Evolutionary conservation across 2,797 vertebrate species (phyloP), one percentile per base, ranked within the genome.

Genomic region (Alectoris magna): DNA sequence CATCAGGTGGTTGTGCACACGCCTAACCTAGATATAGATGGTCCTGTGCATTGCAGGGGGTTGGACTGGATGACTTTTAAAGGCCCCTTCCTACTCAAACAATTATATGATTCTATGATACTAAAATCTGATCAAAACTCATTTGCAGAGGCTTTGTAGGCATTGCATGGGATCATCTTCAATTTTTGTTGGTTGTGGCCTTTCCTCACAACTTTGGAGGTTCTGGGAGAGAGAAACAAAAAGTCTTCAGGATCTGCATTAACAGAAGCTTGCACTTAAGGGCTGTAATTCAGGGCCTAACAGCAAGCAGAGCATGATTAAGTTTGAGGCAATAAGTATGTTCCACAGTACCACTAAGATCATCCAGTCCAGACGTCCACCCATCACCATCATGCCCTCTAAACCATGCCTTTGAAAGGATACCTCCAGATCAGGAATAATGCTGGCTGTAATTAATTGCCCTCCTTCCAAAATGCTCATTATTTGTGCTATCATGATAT

Each of bases 381-480:
- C 48, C 48, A 24, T 49, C 23, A 49, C 48, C 48, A 24, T 49
- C 48, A 24, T 49, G 48, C 48, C 48, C 48, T 13, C 48, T 77
- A 87, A 96, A 90, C 75, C 71, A 66, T 88, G 84, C 24, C 82
- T 78, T 95, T 93, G 87, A 87, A 92, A 92, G 55, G 66, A 71
- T 68, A 15, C 27, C 87, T 89, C 39, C 62, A 83, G 58, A 71
- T 56, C 56, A 72, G 72, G 67, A 94, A 69, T 76, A 62, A 87
- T 68, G 36, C 75, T 74, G 77, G 12, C 1, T 11, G 62, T 49
- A 84, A 87, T 79, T 77, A 87, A 84, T 85, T 71, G 17, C 11
- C 5, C 41, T 81, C 44, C 34, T 68, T 72, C 63, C 26, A 6
- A 68, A 85, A 72, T 59, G 34, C 34, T 46, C 29, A 6, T 22